These are phyloP conservation scores for Zapornia atra DNA, from an alignment of 2,113 vertebrate species.

Conservation along the genomic window DNA sequence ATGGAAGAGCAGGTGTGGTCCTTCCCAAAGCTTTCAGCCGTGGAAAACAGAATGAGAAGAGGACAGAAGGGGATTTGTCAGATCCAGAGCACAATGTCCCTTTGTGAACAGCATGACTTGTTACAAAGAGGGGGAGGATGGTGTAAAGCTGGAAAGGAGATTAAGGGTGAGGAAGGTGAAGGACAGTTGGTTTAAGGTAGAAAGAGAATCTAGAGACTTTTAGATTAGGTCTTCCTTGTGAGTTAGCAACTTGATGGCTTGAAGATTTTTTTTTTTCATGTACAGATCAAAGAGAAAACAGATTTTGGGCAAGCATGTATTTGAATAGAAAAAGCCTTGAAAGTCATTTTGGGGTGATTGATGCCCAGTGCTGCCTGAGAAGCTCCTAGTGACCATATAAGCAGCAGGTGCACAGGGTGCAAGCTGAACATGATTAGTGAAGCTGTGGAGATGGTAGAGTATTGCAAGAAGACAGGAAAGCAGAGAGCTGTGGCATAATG, in stretches of 20 bases:
- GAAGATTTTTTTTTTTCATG: neutral
- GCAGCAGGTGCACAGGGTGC: neutral
- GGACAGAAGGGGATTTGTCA: neutral
- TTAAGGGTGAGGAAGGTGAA: neutral
- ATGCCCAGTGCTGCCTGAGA: neutral
- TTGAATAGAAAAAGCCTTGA: neutral
- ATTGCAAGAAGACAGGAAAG: neutral
- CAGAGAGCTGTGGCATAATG: neutral
- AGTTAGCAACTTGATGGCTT: neutral
- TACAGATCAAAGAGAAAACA: neutral
- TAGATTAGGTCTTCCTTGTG: neutral
- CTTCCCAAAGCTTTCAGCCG: neutral
- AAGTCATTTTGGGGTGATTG: neutral
- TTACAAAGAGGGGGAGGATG: neutral
- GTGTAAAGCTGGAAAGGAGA: neutral
- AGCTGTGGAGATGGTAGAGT: neutral
- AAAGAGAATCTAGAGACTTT: neutral
- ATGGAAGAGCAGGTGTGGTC: neutral
- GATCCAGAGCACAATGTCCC: neutral
- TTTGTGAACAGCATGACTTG: accelerated
- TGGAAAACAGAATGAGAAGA: neutral
- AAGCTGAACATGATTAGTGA: neutral
- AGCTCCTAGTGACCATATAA: neutral
- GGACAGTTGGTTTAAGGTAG: neutral
- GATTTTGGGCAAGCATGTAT: neutral